Evolutionary conservation across 1,140 invertebrate species (phyloP).

Genomic region (Pseudoatta argentina): DNA sequence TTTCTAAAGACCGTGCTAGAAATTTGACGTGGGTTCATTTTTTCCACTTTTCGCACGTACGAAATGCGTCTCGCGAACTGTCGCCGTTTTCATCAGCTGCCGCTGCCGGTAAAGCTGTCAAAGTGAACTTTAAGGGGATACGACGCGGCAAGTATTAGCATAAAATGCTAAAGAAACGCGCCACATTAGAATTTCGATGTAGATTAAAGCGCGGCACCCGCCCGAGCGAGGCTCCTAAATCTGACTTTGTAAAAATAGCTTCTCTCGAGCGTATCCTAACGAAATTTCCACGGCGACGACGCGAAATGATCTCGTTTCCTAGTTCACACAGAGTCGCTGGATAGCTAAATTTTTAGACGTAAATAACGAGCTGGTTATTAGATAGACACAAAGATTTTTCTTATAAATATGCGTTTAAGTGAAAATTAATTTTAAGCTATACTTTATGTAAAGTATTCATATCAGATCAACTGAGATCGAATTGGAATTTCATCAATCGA

Average conservation of each 20-base stretch:
- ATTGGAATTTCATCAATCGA: too few species aligned
- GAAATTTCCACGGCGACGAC: slow-evolving; percentile 34
- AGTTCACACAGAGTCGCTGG: background rate
- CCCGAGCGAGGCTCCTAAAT: slow-evolving; percentile 42
- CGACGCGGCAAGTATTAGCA: slow-evolving; percentile 59
- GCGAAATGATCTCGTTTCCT: slow-evolving; percentile 35
- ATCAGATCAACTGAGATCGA: too few species aligned
- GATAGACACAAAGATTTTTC: background rate
- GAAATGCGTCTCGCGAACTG: slow-evolving; percentile 34
- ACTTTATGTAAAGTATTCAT: background rate
- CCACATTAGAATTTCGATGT: slow-evolving; percentile 70
- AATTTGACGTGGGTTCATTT: background rate
- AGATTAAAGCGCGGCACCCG: slow-evolving; percentile 64
- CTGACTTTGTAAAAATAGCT: slow-evolving; percentile 64
- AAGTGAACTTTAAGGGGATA: slow-evolving; percentile 64
- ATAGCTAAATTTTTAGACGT: background rate
- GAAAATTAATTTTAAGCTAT: background rate
- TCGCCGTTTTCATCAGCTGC: slow-evolving; percentile 67
- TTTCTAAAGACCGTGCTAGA: background rate
- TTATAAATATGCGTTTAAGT: background rate
- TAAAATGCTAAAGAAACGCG: slow-evolving; percentile 73
- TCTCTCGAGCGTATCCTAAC: slow-evolving; percentile 43
- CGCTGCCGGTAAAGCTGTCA: slow-evolving; percentile 56
- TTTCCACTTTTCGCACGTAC: slow-evolving; percentile 14
- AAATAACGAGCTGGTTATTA: background rate